Conservation (phyloP, 1,140 invertebrate species). For the Ephestia elutella region DNA sequence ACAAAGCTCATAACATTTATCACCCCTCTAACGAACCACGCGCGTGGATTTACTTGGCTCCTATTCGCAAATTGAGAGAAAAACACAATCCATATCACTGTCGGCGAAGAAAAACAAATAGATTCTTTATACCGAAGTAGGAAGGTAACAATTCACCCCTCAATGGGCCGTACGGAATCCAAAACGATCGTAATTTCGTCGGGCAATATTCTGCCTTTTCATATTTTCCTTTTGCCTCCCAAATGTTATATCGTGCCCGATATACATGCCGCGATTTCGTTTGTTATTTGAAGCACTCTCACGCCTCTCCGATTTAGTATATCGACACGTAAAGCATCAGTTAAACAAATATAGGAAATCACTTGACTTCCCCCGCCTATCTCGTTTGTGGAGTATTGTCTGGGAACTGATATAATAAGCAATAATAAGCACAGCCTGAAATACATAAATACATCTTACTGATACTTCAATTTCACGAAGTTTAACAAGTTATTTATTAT, state of each 20-base stretch:
- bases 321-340: constrained; percentile 50
- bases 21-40: constrained; percentile 5
- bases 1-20: constrained; percentile 1
- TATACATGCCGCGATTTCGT: constrained; percentile 59
- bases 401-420: background rate
- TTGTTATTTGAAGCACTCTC: constrained; percentile 60
- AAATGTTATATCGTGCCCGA: constrained; percentile 56
- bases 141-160: constrained; percentile 69
- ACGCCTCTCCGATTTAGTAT: constrained; percentile 50
- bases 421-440: background rate
- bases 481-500: no score
- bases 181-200: constrained; percentile 72
- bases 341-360: constrained; percentile 45
- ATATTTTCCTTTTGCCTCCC: constrained; percentile 68
- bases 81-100: constrained; percentile 43
- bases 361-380: constrained; percentile 19
- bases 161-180: constrained; percentile 67
- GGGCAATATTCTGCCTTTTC: constrained; percentile 68
- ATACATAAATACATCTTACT: background rate
- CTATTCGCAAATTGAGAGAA: constrained; percentile 19
- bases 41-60: background rate
- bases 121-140: constrained; percentile 63
- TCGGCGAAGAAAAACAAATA: constrained; percentile 56
- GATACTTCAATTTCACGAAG: no score
- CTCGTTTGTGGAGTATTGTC: constrained; percentile 5